Base-by-base conservation (phyloP, 2,797 vertebrate species). In the Pseudomugil gertrudae region DNA sequence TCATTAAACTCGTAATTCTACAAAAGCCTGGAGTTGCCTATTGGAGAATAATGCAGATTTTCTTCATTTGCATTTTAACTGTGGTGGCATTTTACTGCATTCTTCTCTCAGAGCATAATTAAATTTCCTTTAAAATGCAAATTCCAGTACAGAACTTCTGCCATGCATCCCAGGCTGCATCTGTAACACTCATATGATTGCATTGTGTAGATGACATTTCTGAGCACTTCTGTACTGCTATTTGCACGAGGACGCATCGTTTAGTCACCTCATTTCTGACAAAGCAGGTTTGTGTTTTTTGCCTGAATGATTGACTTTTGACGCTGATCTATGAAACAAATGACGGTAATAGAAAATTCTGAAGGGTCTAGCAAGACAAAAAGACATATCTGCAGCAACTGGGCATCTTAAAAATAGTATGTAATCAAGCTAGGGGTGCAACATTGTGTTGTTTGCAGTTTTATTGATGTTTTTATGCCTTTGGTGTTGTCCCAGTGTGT, bases 271-370 rank as follows among this genome's bases (percentile, higher is more conserved):
- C 27, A 53, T 56, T 51, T 72, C 53, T 80, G 84, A 74, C 64
- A 78, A 66, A 54, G 14, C 14, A 63, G 64, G 70, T 76, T 78
- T 81, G 57, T 50, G 74, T 66, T 62, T 30, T 52, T 81, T 10
- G 8, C 23, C 66, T 72, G 72, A 62, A 70, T 78, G 78, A 80
- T 76, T 64, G 78, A 80, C 63, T 72, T 56, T 38, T 26, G 26
- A 29, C 29, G 17, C 55, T 67, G 76, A 79, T 74, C 77, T 79
- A 72, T 76, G 66, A 62, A 79, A 63, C 52, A 69, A 72, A 72
- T 23, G 40, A 27, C 27, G 67, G 50, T 79, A 27, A 43, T 57
- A 40, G 62, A 70, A 70, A 68, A 50, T 38, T 64, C 84, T 54
- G 54, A 65, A 65, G 38, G 33, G 9, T 60, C 65, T 9, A 52